Conservation (phyloP, 2,888 invertebrate species). For the Subacronicta megacephala region DNA sequence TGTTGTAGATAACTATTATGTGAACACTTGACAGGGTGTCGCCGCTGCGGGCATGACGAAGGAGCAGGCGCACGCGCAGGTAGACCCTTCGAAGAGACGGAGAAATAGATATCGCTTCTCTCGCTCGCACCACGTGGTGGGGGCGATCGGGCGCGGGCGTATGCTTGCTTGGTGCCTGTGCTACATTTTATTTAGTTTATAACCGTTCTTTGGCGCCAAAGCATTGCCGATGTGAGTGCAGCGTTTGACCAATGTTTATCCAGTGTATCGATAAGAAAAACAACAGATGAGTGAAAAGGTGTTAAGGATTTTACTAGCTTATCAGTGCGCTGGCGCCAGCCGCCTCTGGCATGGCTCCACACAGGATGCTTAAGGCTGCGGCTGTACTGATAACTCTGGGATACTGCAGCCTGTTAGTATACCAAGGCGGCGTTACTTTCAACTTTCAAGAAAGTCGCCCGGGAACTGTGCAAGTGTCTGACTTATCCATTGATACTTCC, state of each 20-base stretch:
- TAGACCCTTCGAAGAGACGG: conserved; percentile 72
- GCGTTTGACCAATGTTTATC: conserved; percentile 68
- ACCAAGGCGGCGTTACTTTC: conserved; percentile 88
- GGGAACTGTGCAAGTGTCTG: conserved; percentile 82
- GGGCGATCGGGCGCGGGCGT: conserved; percentile 82
- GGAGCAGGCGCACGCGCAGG: conserved; percentile 86
- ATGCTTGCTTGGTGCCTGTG: conserved; percentile 83
- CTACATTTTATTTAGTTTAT: conserved; percentile 90
- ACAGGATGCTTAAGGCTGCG: conserved; percentile 85
- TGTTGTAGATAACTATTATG: conserved; percentile 79
- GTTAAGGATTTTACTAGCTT: conserved; percentile 72
- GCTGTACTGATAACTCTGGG: conserved; percentile 88
- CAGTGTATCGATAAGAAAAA: conserved; percentile 78
- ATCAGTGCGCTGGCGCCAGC: conserved; percentile 80
- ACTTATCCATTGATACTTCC: conserved; percentile 84
- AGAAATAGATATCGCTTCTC: conserved; percentile 61
- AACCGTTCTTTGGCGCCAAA: conserved; percentile 77
- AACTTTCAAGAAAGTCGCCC: conserved; percentile 86
- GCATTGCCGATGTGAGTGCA: conserved; percentile 61
- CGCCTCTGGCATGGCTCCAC: conserved; percentile 83
- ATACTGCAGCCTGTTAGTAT: conserved; percentile 90
- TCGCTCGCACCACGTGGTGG: conserved; percentile 84
- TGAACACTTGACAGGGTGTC: conserved; percentile 86
- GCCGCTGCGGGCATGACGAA: conserved; percentile 79
- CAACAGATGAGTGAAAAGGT: conserved; percentile 86